These are phyloP conservation scores for Phenganax stokvisi DNA, from an alignment of 92 coral and sea anemone genomes.

Conservation along the genomic window DNA sequence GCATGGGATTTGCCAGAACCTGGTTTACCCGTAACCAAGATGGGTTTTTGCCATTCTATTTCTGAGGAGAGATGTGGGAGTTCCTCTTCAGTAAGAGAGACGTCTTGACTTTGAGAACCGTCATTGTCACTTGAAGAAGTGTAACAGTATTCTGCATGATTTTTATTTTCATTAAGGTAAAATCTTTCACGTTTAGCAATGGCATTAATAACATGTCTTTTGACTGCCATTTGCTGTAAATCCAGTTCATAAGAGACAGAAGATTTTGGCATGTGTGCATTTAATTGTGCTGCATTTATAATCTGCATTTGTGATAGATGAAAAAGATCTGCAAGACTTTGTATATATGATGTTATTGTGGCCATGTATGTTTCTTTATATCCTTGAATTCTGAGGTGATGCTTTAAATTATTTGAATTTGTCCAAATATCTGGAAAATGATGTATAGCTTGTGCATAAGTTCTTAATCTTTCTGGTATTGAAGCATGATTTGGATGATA, in stretches of 20 bases:
- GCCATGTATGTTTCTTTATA: neutral
- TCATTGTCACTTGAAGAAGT: neutral
- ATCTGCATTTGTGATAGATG: slow-evolving; percentile 18
- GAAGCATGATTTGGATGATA: neutral
- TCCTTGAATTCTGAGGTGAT: neutral
- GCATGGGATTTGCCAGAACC: no score
- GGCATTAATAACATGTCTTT: neutral
- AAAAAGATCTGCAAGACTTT: neutral
- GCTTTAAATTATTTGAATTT: neutral
- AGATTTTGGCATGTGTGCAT: neutral
- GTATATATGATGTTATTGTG: slow-evolving; percentile 3
- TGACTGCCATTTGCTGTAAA: neutral
- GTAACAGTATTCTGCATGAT: neutral
- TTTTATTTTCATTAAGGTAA: neutral
- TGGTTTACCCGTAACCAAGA: no score
- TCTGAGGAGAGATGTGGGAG: no score
- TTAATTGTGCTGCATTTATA: neutral
- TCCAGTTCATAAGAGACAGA: neutral
- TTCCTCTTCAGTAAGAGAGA: neutral
- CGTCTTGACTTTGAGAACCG: neutral
- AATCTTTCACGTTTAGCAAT: neutral
- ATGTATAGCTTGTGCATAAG: neutral
- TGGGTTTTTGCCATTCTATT: no score
- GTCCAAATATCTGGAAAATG: neutral
- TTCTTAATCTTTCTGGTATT: neutral